Evolutionary conservation across 2,113 vertebrate genomes (phyloP).

Genomic region (Lophotis ruficrista): DNA sequence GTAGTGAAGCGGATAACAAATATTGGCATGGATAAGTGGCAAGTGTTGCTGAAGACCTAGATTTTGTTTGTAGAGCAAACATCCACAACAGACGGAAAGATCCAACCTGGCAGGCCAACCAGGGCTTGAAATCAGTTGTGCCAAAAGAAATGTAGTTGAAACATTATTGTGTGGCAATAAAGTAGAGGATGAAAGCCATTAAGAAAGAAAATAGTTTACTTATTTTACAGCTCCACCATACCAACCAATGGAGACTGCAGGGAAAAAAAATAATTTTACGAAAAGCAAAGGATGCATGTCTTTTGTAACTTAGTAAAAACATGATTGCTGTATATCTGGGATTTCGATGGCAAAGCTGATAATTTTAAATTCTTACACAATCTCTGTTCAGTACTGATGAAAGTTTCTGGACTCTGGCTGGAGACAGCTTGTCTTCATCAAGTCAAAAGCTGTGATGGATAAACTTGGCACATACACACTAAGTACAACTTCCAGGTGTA

Average conservation of each 20-base stretch:
- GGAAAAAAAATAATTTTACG: not conserved
- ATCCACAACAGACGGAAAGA: conserved; percentile 38
- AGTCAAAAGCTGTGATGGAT: not conserved
- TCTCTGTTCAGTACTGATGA: not conserved
- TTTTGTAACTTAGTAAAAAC: not conserved
- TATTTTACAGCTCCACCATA: not conserved
- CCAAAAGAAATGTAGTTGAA: conserved; percentile 14
- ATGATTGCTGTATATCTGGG: not conserved
- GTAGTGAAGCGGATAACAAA: conserved; percentile 49
- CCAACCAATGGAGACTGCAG: not conserved
- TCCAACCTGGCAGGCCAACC: conserved; percentile 22
- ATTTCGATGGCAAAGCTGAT: not conserved
- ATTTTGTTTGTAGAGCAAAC: conserved; percentile 48
- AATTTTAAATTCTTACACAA: not conserved
- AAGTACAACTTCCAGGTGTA: not conserved
- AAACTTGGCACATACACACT: not conserved
- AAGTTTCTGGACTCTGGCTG: not conserved
- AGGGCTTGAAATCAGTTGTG: not conserved
- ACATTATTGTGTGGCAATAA: not conserved
- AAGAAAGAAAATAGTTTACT: not conserved
- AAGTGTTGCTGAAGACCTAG: conserved; percentile 62
- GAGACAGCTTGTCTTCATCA: not conserved
- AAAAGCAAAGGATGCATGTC: not conserved
- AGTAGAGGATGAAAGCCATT: not conserved
- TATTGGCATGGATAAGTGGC: conserved; percentile 59